Evolutionary conservation across 1,140 invertebrate genomes (phyloP).

Genomic region (Dendroctonus ponderosae): DNA sequence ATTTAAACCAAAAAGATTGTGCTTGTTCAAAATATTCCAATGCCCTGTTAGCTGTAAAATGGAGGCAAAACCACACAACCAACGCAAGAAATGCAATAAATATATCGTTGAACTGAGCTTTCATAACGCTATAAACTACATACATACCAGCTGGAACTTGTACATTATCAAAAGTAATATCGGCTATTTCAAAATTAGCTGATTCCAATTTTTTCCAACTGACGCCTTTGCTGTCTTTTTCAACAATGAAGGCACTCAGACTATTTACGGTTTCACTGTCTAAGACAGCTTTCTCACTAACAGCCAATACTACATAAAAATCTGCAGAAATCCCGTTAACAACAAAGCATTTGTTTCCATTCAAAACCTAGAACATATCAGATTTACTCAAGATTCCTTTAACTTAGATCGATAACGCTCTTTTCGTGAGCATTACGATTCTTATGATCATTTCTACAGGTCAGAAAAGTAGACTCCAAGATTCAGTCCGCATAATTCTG

Average conservation of each 20-base stretch:
- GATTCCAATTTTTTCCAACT: constrained; percentile 53
- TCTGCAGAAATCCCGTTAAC: constrained; percentile 52
- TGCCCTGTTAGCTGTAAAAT: no score
- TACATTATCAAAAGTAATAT: constrained; percentile 54
- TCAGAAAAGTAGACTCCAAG: no score
- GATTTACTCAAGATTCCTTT: not conserved
- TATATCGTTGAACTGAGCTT: no score
- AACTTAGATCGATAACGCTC: not conserved
- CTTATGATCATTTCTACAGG: no score
- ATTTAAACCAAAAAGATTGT: no score
- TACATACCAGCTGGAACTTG: constrained; percentile 48
- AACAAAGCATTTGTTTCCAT: constrained; percentile 56
- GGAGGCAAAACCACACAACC: no score
- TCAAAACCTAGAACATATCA: constrained; percentile 45
- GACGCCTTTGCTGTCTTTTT: constrained; percentile 68
- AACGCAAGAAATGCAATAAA: no score
- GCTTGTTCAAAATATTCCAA: constrained; percentile 1
- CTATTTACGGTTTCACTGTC: constrained; percentile 53
- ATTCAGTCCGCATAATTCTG: no score
- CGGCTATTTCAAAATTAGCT: constrained; percentile 28
- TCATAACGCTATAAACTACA: not conserved
- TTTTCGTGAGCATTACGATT: no score
- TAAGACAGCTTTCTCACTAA: constrained; percentile 40
- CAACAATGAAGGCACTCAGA: constrained; percentile 69
- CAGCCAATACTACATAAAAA: constrained; percentile 56